Evolutionary conservation across 1,140 invertebrate species (phyloP), one percentile per base, ranked within the genome.

Genomic region (Drepana arcuata): DNA sequence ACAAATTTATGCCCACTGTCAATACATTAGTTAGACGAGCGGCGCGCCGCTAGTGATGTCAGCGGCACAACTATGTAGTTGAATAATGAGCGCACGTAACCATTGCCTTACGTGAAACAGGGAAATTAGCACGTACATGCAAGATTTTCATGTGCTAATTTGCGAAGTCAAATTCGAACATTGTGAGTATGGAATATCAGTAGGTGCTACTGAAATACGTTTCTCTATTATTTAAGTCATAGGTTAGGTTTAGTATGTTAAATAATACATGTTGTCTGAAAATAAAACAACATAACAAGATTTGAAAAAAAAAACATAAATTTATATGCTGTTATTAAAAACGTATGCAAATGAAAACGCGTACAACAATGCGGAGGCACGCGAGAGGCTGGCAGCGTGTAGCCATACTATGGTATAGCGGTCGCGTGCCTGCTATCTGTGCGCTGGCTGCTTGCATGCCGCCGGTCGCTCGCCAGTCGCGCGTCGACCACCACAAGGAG

Each of bases 401-500:
- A n/a, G n/a, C n/a, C n/a, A n/a, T n/a, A n/a, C n/a, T n/a, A n/a
- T n/a, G n/a, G n/a, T n/a, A n/a, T 39, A 37, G 29, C 40, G 47
- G 50, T 55, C 53, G 55, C 60, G 59, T 60, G 58, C 48, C 47
- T 18, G 38, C 36, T 9, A 9, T 9, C 18, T 4, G 18, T 9
- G 18, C 18, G 18, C 18, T 10, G 24, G 6, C 6, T 2, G 4
- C 4, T 26, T 10, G 24, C 24, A 5, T 21, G 4, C 6, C 37
- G 14, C 33, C 41, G 15, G 41, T 37, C 33, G 28, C 44, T 29
- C 57, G 54, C 40, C 66, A 77, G 72, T 74, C 75, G 75, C 54
- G 66, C 66, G 75, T 34, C 73, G 52, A 45, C 55, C 16, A 15
- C 38, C n/a, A n/a, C n/a, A n/a, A n/a, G n/a, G n/a, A n/a, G n/a